Evolutionary conservation across 2,888 invertebrate genomes (phyloP), one percentile per base, ranked within the genome.

Genomic region (Caenorhabditis angaria): DNA sequence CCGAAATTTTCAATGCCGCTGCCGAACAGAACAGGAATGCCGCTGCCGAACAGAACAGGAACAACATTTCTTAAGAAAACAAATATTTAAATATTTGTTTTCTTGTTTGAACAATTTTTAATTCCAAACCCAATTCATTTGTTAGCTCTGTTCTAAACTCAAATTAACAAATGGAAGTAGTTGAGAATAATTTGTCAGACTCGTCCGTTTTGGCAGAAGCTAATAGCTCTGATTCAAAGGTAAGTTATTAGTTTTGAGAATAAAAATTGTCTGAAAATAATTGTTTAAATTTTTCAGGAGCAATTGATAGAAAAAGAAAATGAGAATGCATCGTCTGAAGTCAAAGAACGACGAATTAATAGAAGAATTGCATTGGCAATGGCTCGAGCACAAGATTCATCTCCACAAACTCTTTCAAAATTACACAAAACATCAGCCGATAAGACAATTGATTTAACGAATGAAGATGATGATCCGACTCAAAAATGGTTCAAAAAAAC

Each of bases 381-480:
- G 24, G 61, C 61, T 10, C 53, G 54, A 54, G 25, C 54, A 6
- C 54, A 54, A 54, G n/a, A 25, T 27, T 4, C 27, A 10, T 25
- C 27, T 4, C 70, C 66, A 0, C 8, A 32, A 0, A 29, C 63
- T 12, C 10, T 35, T n/a, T 62, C 65, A 10, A 59, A 27, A 18
- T 50, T 70, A 20, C 60, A 63, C 14, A 62, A 59, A 18, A 32
- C 56, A 1, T 50, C 62, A 6, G 53, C 32, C 14, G 67, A 71
- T 20, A 58, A 58, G 25, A 71, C 71, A 1, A 71, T 74, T 27
- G 74, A 74, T 25, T 29, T 74, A 58, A 66, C 70, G 0, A 58
- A n/a, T 24, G 74, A 74, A 47, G 66, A 70, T 12, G 74, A 74
- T 55, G 70, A 74, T 47, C 70, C 70, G 27, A 70, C 27, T 18